Conservation (phyloP, 2,888 invertebrate species). For the Drosophila borborema region DNA sequence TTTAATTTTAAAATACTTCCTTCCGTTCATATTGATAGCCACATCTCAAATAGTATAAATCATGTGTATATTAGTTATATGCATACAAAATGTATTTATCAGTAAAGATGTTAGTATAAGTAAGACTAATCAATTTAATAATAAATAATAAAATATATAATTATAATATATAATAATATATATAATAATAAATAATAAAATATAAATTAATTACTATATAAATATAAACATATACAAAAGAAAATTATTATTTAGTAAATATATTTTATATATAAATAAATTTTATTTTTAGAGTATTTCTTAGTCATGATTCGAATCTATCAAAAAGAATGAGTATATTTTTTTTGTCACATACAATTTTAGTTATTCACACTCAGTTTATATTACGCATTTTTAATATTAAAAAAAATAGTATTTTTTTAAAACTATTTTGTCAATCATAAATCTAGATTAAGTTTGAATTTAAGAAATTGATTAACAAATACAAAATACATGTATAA, state of each 20-base stretch:
- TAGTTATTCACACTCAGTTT: neutral
- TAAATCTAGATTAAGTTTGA: no score
- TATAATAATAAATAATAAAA: neutral
- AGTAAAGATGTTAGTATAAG: neutral
- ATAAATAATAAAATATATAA: neutral
- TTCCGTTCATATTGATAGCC: slow-evolving; percentile 26
- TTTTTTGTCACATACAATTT: neutral
- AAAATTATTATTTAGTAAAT: no score
- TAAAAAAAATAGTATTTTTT: no score
- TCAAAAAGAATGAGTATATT: neutral
- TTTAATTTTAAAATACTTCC: slow-evolving; percentile 16
- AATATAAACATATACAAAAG: neutral
- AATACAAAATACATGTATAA: no score
- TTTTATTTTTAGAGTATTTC: neutral
- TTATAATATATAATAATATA: no score
- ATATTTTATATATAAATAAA: neutral
- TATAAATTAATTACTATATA: neutral
- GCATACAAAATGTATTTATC: no score
- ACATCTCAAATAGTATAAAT: neutral
- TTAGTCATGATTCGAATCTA: neutral
- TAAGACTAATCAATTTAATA: neutral
- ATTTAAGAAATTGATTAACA: no score
- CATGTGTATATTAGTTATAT: neutral
- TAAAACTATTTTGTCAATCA: no score
- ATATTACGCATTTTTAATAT: neutral